A percentile compares a stretch with the other conserved stretches of the same genome.
Evolutionary conservation across 2,113 vertebrate genomes (phyloP).

Genomic region (Pseudopipra pipra): DNA sequence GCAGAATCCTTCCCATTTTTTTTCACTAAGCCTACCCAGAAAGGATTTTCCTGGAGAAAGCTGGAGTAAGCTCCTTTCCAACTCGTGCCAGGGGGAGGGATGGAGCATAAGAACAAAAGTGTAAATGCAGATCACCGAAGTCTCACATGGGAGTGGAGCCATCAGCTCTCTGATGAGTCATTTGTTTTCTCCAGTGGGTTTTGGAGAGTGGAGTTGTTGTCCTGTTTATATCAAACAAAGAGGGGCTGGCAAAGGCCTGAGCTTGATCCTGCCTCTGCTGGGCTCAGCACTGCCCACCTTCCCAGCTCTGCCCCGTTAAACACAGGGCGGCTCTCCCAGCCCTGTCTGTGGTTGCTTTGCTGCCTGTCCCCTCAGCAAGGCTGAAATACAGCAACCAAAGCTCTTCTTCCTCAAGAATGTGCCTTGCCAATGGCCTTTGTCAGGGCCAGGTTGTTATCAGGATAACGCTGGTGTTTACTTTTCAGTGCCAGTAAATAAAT

Average conservation of each 20-base stretch:
- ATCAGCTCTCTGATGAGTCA: neutral
- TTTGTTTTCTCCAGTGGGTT: neutral
- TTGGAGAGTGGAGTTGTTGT: neutral
- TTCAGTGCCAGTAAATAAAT: conserved; percentile 70
- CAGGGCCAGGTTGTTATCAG: conserved; percentile 64
- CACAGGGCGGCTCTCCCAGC: neutral
- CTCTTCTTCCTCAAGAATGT: conserved; percentile 59
- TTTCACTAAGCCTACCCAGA: neutral
- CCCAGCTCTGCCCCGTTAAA: neutral
- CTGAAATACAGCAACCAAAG: conserved; percentile 24
- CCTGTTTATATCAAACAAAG: neutral
- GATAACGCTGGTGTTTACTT: conserved; percentile 54
- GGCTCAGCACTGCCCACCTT: neutral
- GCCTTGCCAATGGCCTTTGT: conserved; percentile 63
- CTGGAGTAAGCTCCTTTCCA: neutral
- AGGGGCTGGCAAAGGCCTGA: neutral
- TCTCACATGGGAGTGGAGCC: rapidly evolving
- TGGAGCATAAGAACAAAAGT: neutral
- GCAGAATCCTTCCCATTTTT: neutral
- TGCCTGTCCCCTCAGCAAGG: neutral
- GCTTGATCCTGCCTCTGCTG: neutral
- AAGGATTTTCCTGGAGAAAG: neutral
- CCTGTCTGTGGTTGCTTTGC: neutral
- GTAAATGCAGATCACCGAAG: neutral
- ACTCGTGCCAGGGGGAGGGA: neutral